phyloP scores from a whole-genome alignment of 2,797 vertebrate genomes.

The Liparis tanakae region DNA sequence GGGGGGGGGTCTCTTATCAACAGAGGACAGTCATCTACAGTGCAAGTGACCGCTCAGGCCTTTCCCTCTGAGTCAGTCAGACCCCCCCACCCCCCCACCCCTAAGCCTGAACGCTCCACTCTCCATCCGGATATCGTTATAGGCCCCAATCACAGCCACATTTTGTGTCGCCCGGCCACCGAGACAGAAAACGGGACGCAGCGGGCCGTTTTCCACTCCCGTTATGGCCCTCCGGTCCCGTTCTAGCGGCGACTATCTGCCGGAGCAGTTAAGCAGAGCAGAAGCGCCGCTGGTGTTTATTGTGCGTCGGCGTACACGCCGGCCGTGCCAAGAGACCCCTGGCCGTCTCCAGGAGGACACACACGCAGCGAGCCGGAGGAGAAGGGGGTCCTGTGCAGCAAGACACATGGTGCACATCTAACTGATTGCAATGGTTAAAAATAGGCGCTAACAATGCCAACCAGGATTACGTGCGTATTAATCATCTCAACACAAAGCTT shows the following conservation, averaged over 20 bases:
- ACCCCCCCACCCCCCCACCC: slow-evolving; percentile 18
- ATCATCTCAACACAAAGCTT: slow-evolving; percentile 45
- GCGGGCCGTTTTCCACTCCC: slow-evolving; percentile 85
- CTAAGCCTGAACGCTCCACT: slow-evolving; percentile 70
- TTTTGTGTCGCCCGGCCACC: slow-evolving; percentile 74
- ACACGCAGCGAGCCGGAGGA: slow-evolving; percentile 36
- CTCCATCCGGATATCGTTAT: slow-evolving; percentile 82
- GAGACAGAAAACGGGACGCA: slow-evolving; percentile 70
- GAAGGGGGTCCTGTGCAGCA: slow-evolving; percentile 25
- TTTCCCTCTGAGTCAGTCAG: slow-evolving; percentile 35
- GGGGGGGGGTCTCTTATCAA: slow-evolving; percentile 39
- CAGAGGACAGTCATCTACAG: slow-evolving; percentile 65
- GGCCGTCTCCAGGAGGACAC: slow-evolving; percentile 60
- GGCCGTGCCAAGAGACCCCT: slow-evolving; percentile 66
- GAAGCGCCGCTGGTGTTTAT: slow-evolving; percentile 72
- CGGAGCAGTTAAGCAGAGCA: slow-evolving; percentile 75
- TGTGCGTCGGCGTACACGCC: slow-evolving; percentile 70
- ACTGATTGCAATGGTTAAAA: slow-evolving; percentile 70
- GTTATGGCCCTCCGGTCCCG: slow-evolving; percentile 78
- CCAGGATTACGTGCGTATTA: slow-evolving; percentile 59
- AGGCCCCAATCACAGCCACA: slow-evolving; percentile 73
- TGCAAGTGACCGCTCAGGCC: slow-evolving; percentile 56
- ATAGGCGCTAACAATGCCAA: slow-evolving; percentile 64
- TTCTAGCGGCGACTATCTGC: slow-evolving; percentile 62
- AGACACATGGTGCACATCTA: slow-evolving; percentile 49